Evolutionary conservation across 64 coral and sea anemone species (phyloP).

Genomic region (Pocillopora damicornis): DNA sequence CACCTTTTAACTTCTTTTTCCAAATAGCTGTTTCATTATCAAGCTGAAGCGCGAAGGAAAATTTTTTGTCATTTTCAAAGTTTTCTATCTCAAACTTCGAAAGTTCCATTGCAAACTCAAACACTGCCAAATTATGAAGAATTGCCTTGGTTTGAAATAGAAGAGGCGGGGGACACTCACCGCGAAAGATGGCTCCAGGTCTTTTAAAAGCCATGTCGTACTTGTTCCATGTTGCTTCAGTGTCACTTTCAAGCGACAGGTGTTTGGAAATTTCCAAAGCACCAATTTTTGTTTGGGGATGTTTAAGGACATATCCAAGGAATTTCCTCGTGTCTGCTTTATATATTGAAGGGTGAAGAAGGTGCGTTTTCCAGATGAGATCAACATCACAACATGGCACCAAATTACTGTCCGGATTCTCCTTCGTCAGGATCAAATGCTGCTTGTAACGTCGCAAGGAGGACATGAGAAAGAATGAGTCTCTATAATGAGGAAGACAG

Average conservation of each 20-base stretch:
- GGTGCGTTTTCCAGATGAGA: slow-evolving; percentile 62
- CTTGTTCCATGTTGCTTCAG: slow-evolving; percentile 33
- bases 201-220: slow-evolving; percentile 19
- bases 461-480: slow-evolving; percentile 43
- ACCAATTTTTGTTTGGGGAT: slow-evolving; percentile 43
- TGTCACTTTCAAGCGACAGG: slow-evolving; percentile 25
- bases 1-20: slow-evolving; percentile 17
- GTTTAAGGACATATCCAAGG: slow-evolving; percentile 46
- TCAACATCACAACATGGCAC: slow-evolving; percentile 68
- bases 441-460: slow-evolving; percentile 52
- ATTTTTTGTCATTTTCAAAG: slow-evolving; percentile 11
- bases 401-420: slow-evolving; percentile 29
- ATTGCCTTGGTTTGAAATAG: slow-evolving; percentile 5
- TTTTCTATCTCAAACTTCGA: slow-evolving; percentile 17
- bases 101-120: slow-evolving; percentile 24
- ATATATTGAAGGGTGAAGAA: slow-evolving; percentile 54
- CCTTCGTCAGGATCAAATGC: slow-evolving; percentile 42
- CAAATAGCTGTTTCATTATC: background rate
- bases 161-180: slow-evolving; percentile 45
- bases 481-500: slow-evolving; percentile 56
- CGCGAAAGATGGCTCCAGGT: slow-evolving; percentile 48
- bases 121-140: slow-evolving; percentile 25
- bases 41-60: background rate
- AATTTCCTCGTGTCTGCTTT: slow-evolving; percentile 32
- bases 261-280: slow-evolving; percentile 43